Evolutionary conservation across 2,113 vertebrate species (phyloP).

Genomic region (Nibea coibor): DNA sequence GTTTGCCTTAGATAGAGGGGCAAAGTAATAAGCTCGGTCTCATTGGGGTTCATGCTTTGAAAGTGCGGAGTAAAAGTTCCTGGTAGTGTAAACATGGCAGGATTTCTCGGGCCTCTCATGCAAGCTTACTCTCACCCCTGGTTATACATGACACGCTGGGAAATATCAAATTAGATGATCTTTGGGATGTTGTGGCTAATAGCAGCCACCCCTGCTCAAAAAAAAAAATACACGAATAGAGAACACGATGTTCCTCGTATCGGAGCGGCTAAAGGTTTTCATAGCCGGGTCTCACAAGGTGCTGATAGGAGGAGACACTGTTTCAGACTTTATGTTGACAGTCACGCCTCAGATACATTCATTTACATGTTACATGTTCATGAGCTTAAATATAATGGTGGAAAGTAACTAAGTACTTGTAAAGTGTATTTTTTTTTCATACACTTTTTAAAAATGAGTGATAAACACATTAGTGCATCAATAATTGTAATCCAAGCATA

Average conservation of each 20-base stretch:
- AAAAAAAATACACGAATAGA: conserved; percentile 17
- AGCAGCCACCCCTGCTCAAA: neutral
- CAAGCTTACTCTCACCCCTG: conserved; percentile 45
- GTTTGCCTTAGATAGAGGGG: conserved; percentile 65
- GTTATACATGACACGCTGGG: conserved; percentile 58
- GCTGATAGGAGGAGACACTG: conserved; percentile 12
- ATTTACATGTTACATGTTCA: neutral
- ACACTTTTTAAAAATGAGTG: too few species aligned
- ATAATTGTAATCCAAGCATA: too few species aligned
- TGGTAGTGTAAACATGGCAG: conserved; percentile 55
- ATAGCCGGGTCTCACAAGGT: conserved; percentile 35
- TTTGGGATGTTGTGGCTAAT: conserved; percentile 47
- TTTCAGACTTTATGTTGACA: conserved; percentile 20
- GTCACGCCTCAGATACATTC: neutral
- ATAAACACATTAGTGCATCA: too few species aligned
- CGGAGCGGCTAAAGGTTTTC: conserved; percentile 13
- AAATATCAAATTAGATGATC: conserved; percentile 71
- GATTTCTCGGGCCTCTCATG: conserved; percentile 58
- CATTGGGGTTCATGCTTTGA: conserved; percentile 44
- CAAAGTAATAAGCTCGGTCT: conserved; percentile 54
- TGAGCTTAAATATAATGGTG: neutral
- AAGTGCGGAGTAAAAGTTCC: conserved; percentile 29
- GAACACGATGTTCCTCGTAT: conserved; percentile 68
- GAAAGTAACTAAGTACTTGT: neutral
- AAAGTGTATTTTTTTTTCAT: too few species aligned